These are phyloP conservation scores for Coregonus ussuriensis DNA, from an alignment of 2,797 vertebrate genomes.

Conservation along the genomic window DNA sequence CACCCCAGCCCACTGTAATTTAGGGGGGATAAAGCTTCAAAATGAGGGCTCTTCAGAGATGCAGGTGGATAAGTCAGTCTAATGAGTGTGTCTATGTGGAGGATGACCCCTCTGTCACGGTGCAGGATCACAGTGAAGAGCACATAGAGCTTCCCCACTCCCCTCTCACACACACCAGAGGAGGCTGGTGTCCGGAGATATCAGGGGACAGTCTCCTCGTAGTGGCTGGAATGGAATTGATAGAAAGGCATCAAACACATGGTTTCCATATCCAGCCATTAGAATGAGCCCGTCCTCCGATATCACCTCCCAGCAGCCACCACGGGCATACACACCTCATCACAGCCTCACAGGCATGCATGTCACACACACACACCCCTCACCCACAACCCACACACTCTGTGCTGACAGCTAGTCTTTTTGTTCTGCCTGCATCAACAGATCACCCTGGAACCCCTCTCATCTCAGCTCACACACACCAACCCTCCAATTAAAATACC, in stretches of 20 bases:
- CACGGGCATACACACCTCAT: neutral
- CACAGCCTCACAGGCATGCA: neutral
- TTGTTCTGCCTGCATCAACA: slow-evolving; percentile 1
- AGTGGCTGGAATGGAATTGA: too few species aligned
- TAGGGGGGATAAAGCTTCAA: slow-evolving; percentile 53
- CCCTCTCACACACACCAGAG: slow-evolving; percentile 36
- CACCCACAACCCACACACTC: slow-evolving; percentile 14
- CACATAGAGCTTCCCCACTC: slow-evolving; percentile 30
- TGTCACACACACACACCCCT: neutral
- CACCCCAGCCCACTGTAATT: slow-evolving; percentile 36
- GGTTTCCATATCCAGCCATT: too few species aligned
- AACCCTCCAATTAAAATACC: slow-evolving; percentile 38
- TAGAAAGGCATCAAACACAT: too few species aligned
- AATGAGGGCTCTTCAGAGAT: slow-evolving; percentile 46
- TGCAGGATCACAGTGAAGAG: slow-evolving; percentile 51
- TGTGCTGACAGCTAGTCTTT: slow-evolving; percentile 49
- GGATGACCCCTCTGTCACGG: slow-evolving; percentile 52
- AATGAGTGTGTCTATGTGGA: slow-evolving; percentile 58
- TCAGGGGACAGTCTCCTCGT: too few species aligned
- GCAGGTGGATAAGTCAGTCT: slow-evolving; percentile 40
- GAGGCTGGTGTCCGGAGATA: too few species aligned
- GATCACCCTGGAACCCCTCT: neutral
- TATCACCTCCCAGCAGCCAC: neutral
- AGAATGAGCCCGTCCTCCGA: neutral
- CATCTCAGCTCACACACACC: slow-evolving; percentile 26